Evolutionary conservation across 2,797 vertebrate genomes (phyloP), one percentile per base, ranked within the genome.

Genomic region (Sebastes minor): DNA sequence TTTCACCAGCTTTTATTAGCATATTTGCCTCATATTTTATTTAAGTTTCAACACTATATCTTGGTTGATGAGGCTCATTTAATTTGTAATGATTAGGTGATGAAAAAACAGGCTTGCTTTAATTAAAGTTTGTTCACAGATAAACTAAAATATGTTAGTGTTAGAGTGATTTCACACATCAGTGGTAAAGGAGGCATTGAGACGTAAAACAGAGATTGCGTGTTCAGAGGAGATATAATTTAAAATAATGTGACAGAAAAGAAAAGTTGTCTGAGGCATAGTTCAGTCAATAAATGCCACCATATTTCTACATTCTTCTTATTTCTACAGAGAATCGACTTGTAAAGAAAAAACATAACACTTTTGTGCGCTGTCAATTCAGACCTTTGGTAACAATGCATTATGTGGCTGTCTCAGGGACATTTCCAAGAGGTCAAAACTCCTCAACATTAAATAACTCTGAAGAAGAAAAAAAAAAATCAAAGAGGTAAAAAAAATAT

Each of bases 51-150:
- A 55, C 20, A 5, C 66, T 13, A 12, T 32, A 8, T 71, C 35
- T 33, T 38, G 35, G 33, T 22, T 81, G 72, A 81, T 65, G 63
- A 67, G 60, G 33, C 71, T 72, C 35, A 27, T 77, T 80, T 79
- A 38, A 83, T 69, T 76, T 66, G 7, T 65, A 83, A 67, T 76
- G 52, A 88, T 70, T 59, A 71, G 5, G 5, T 60, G 42, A 82
- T 71, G 28, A 28, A 56, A 78, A 71, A 65, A 27, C 23, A 23
- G 6, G 14, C 9, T 79, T 61, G 2, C 53, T 72, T 67, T 75
- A 72, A 81, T 81, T 84, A 27, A 74, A 78, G 49, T 85, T 70
- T 82, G 28, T 3, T 65, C 11, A 22, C 2, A 30, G 64, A 86
- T 63, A 52, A 78, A 75, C 42, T 28, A 20, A n/a, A 68, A 68